Evolutionary conservation across 2,888 invertebrate genomes (phyloP).

Genomic region (Tethea ocularis): DNA sequence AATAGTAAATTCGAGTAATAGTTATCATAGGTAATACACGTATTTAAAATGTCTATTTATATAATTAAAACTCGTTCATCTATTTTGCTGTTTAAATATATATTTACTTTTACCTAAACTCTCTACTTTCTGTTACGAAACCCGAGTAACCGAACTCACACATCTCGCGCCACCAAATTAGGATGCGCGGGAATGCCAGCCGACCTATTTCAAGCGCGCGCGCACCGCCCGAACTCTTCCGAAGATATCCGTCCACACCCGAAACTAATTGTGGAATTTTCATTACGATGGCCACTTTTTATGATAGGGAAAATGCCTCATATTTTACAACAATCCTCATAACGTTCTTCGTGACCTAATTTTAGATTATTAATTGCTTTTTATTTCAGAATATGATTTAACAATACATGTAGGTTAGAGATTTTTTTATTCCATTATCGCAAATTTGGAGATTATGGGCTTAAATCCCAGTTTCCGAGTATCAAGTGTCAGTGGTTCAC

Average conservation of each 20-base stretch:
- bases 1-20: no score
- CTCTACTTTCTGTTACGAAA: slow-evolving; percentile 50
- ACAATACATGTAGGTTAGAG: neutral
- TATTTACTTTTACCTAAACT: slow-evolving; percentile 24
- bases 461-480: slow-evolving; percentile 39
- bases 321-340: slow-evolving; percentile 31
- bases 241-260: slow-evolving; percentile 60
- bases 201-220: slow-evolving; percentile 76
- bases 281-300: slow-evolving; percentile 50
- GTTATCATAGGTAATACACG: no score
- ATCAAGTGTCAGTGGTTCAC: slow-evolving; percentile 68
- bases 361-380: slow-evolving; percentile 19
- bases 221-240: slow-evolving; percentile 54
- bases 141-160: slow-evolving; percentile 63
- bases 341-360: slow-evolving; percentile 33
- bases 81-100: slow-evolving; percentile 12
- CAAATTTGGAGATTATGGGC: slow-evolving; percentile 27
- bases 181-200: slow-evolving; percentile 69
- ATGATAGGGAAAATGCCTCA: slow-evolving; percentile 40
- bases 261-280: slow-evolving; percentile 69
- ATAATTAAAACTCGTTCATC: neutral
- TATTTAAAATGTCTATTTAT: no score
- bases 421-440: slow-evolving; percentile 14
- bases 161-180: slow-evolving; percentile 84
- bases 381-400: neutral